Conservation (phyloP, 2,113 vertebrate species). For the Vanacampus margaritifer region DNA sequence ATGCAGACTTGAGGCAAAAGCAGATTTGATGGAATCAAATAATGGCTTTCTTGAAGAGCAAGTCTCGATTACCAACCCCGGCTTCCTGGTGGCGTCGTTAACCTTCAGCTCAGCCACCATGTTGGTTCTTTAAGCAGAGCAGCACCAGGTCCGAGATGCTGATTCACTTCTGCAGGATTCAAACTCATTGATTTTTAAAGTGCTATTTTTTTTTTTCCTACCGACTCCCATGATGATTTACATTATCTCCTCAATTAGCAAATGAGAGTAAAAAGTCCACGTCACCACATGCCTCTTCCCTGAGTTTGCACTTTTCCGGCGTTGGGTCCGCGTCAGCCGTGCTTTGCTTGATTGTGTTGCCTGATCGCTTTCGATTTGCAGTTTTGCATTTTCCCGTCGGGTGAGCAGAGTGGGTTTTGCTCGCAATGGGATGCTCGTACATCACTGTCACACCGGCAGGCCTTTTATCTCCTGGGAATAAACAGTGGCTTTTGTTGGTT, state of each 20-base stretch:
- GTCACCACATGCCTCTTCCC: slow-evolving; percentile 23
- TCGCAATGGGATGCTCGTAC: slow-evolving; percentile 44
- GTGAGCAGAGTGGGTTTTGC: slow-evolving; percentile 40
- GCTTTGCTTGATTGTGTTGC: slow-evolving; percentile 35
- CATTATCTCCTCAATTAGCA: slow-evolving; percentile 72
- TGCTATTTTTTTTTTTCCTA: slow-evolving; percentile 39
- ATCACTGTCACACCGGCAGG: slow-evolving; percentile 58
- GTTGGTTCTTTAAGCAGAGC: neutral
- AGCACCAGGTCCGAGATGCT: slow-evolving; percentile 36
- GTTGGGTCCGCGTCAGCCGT: neutral
- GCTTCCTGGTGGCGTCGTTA: neutral
- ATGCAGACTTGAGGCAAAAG: neutral
- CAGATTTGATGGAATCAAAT: neutral
- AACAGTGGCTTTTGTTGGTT: slow-evolving; percentile 32
- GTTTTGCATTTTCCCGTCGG: slow-evolving; percentile 36
- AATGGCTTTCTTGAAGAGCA: neutral
- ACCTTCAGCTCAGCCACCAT: neutral
- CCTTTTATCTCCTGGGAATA: slow-evolving; percentile 48
- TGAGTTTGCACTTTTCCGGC: slow-evolving; percentile 30
- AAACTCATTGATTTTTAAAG: slow-evolving; percentile 67
- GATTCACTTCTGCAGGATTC: slow-evolving; percentile 57
- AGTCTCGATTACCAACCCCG: neutral
- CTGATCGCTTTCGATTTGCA: slow-evolving; percentile 52
- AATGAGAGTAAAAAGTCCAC: slow-evolving; percentile 62
- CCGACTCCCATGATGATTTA: slow-evolving; percentile 65